phyloP scores from a whole-genome alignment of 2,888 invertebrate genomes.

The Sympetrum striolatum region DNA sequence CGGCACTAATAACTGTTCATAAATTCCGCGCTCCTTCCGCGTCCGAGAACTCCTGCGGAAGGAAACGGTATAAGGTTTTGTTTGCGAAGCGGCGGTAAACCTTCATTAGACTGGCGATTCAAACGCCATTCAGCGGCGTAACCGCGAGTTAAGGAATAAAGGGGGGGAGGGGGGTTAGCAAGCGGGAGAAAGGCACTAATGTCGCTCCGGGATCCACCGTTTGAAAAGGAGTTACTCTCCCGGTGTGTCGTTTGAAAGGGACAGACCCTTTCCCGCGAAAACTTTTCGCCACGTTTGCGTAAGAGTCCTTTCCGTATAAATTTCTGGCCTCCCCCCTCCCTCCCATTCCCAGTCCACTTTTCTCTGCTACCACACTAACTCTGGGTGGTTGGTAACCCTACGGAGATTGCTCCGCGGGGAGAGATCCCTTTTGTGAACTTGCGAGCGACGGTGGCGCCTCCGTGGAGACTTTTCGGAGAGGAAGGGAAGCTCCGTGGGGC shows the following conservation, averaged over 20 bases:
- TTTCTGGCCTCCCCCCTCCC: background rate
- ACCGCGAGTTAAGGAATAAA: background rate
- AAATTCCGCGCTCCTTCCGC: background rate
- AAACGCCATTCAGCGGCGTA: background rate
- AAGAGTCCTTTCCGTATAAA: background rate
- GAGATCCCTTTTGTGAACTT: constrained; percentile 23
- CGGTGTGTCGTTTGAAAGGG: too few species aligned
- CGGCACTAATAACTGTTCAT: constrained; percentile 23
- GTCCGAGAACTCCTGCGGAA: background rate
- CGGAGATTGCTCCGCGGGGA: constrained; percentile 28
- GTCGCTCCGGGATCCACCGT: background rate
- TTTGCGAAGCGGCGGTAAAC: background rate
- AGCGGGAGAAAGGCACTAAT: background rate
- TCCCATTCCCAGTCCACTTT: background rate
- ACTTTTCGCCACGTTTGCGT: background rate
- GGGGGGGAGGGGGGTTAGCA: background rate
- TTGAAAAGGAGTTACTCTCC: background rate
- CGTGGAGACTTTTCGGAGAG: background rate
- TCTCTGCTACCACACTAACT: background rate
- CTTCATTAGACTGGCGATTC: constrained; percentile 14
- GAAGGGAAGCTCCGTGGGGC: background rate
- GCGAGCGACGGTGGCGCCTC: background rate
- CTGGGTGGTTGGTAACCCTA: constrained; percentile 27
- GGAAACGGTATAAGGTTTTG: background rate
- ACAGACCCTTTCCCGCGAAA: background rate